Percentiles rank a stretch among this genome's conserved stretches.
These are phyloP conservation scores for Clarias laeviceps DNA, from an alignment of 2,797 vertebrate genomes.

Conservation along the genomic window DNA sequence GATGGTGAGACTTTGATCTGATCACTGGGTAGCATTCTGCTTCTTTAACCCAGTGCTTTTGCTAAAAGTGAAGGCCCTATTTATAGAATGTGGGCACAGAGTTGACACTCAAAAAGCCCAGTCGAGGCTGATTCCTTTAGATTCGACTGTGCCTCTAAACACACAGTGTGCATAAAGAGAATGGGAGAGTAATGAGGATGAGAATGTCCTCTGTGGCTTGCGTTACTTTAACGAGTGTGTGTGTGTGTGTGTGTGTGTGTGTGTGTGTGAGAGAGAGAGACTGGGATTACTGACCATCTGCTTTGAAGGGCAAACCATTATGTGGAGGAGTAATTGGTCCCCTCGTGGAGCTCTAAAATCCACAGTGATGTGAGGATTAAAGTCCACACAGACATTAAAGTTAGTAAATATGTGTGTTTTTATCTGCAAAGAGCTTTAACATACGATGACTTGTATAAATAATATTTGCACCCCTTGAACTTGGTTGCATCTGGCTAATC, in stretches of 20 bases:
- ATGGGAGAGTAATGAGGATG: conserved; percentile 20
- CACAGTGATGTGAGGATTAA: conserved; percentile 28
- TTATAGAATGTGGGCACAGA: conserved; percentile 13
- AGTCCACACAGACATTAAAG: conserved; percentile 5
- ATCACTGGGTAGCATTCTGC: conserved; percentile 18
- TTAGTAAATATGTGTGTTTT: conserved; percentile 19
- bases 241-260: conserved; percentile 22
- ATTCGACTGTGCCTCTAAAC: conserved; percentile 1
- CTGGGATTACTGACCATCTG: conserved; percentile 23
- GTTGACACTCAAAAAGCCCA: conserved; percentile 15
- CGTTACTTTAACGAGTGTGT: conserved; percentile 16
- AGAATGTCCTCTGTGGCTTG: conserved; percentile 19
- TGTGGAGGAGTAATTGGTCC: conserved; percentile 41
- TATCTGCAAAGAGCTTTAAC: conserved; percentile 50
- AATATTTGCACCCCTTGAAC: not conserved
- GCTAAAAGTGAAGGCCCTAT: conserved; percentile 6
- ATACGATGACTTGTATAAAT: not conserved
- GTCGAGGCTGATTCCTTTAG: conserved; percentile 12
- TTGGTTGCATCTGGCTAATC: not conserved
- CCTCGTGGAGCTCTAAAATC: conserved; percentile 28
- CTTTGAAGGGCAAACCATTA: conserved; percentile 27
- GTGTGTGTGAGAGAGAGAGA: not conserved
- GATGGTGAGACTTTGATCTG: conserved; percentile 25
- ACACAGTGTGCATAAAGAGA: conserved; percentile 3
- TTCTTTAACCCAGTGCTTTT: conserved; percentile 7